Percentiles rank a stretch among this genome's conserved stretches.
Evolutionary conservation across 2,113 vertebrate species (phyloP).

Genomic region (Chrysemys picta): DNA sequence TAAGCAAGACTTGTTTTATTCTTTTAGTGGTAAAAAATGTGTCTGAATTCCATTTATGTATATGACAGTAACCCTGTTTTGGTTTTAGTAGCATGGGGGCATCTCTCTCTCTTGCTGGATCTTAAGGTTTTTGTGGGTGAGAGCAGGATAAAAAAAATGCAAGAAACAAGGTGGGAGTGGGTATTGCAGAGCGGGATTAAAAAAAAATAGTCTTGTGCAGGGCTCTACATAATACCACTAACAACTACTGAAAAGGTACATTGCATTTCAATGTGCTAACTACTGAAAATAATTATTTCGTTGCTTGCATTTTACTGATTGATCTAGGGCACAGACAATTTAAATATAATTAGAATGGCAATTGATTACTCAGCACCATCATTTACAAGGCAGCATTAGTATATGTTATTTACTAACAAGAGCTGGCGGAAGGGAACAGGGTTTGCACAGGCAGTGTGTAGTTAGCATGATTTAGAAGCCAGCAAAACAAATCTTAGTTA

Average conservation of each 20-base stretch:
- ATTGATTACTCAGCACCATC: conserved; percentile 22
- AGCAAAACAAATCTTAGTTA: background rate
- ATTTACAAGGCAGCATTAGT: background rate
- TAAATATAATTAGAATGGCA: background rate
- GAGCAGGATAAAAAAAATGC: background rate
- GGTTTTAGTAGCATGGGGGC: background rate
- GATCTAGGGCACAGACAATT: conserved; percentile 34
- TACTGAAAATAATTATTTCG: background rate
- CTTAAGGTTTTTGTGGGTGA: background rate
- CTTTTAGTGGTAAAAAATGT: background rate
- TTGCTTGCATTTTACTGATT: conserved; percentile 42
- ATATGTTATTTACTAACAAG: conserved; percentile 6
- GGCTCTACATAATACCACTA: background rate
- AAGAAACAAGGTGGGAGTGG: background rate
- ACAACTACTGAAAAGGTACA: background rate
- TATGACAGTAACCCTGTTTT: background rate
- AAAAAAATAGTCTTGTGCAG: background rate
- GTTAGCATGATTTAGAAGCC: background rate
- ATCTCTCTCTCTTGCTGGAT: background rate
- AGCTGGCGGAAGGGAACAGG: conserved; percentile 20
- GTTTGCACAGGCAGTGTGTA: background rate
- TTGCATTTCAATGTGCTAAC: background rate
- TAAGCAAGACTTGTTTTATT: background rate
- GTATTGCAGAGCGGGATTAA: no score
- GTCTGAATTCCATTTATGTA: background rate